phyloP scores from a whole-genome alignment of 2,113 vertebrate species.

The Athene noctua region DNA sequence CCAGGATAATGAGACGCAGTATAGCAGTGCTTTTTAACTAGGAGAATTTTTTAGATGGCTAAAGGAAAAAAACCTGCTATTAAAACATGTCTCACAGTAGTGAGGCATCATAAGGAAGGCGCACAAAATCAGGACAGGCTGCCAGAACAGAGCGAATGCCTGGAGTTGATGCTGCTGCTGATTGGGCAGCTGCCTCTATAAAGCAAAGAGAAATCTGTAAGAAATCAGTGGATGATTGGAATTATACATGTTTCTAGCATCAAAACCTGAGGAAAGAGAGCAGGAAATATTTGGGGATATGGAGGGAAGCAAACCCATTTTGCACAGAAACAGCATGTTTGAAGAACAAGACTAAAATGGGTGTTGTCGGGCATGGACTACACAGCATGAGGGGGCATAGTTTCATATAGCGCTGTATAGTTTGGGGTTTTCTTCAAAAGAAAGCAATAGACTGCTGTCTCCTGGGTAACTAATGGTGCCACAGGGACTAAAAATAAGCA shows the following conservation, averaged over 20 bases:
- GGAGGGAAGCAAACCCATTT: background rate
- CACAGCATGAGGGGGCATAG: background rate
- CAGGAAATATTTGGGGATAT: background rate
- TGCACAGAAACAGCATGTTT: background rate
- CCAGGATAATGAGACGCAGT: background rate
- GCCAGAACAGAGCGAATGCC: background rate
- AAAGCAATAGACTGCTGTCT: background rate
- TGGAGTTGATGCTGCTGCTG: background rate
- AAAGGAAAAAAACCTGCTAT: background rate
- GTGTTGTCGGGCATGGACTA: background rate
- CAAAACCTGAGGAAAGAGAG: background rate
- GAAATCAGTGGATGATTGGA: background rate
- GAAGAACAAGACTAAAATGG: background rate
- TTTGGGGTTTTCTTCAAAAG: background rate
- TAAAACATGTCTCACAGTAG: background rate
- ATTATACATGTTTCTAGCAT: background rate
- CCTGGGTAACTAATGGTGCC: background rate
- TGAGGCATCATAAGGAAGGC: background rate
- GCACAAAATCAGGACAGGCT: background rate
- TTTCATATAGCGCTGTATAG: background rate
- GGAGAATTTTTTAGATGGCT: background rate
- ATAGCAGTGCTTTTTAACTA: background rate
- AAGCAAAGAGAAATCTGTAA: background rate
- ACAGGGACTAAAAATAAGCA: background rate
- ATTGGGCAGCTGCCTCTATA: background rate